These are phyloP conservation scores for Colletes latitarsis DNA, from an alignment of 1,140 invertebrate species.

Conservation along the genomic window DNA sequence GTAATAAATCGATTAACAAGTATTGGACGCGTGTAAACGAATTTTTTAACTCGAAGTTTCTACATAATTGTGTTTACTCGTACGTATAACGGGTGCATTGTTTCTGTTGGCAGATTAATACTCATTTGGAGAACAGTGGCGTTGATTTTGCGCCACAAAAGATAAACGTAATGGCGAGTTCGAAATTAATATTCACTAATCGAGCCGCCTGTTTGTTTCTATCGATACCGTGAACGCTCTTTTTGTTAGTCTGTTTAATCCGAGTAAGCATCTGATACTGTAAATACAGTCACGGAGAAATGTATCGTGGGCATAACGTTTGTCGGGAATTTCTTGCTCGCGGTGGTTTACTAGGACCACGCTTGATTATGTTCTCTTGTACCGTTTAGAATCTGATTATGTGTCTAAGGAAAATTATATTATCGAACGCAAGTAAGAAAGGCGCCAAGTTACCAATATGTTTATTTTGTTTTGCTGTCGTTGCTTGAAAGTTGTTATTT, in stretches of 20 bases:
- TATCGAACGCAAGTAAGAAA: neutral
- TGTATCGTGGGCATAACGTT: constrained; percentile 43
- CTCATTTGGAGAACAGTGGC: constrained; percentile 4
- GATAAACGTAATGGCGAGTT: constrained; percentile 25
- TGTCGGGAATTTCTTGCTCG: constrained; percentile 55
- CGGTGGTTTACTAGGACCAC: neutral
- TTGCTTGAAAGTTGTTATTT: too few species aligned
- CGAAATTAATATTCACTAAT: constrained; percentile 60
- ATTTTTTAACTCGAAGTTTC: too few species aligned
- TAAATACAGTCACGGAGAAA: constrained; percentile 22
- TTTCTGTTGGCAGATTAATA: neutral
- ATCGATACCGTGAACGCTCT: constrained; percentile 48
- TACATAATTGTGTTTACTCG: too few species aligned
- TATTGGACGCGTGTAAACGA: too few species aligned
- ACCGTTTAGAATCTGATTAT: neutral
- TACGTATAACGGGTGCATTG: too few species aligned
- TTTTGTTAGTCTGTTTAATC: constrained; percentile 60
- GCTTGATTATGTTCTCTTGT: constrained; percentile 6
- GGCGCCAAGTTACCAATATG: neutral
- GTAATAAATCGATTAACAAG: neutral
- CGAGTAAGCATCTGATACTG: constrained; percentile 44
- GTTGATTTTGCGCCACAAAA: constrained; percentile 35
- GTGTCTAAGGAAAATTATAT: neutral
- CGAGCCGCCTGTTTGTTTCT: constrained; percentile 32
- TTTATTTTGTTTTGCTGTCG: too few species aligned